A percentile compares a stretch with the other conserved stretches of the same genome.
These are phyloP conservation scores for Teleogryllus oceanicus DNA, from an alignment of 2,888 invertebrate genomes.

Conservation along the genomic window DNA sequence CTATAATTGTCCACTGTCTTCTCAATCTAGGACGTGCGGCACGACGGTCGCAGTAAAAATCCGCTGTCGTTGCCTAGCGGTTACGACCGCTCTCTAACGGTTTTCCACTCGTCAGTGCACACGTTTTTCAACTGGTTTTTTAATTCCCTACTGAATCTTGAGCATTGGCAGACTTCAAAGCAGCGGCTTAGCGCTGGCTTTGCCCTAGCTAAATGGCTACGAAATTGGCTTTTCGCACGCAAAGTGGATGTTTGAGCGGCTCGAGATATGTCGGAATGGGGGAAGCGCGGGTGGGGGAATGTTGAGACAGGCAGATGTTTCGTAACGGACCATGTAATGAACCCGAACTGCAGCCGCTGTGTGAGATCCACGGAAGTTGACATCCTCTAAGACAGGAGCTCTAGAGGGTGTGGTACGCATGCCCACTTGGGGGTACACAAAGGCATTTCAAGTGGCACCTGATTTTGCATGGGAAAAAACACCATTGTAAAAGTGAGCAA, in stretches of 20 bases:
- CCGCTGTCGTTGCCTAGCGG: too few relatives aligned
- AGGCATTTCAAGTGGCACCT: too few relatives aligned
- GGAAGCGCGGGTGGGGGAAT: background rate
- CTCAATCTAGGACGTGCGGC: too few relatives aligned
- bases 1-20: too few relatives aligned
- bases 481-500: too few relatives aligned
- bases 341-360: background rate
- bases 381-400: too few relatives aligned
- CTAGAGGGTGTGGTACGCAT: too few relatives aligned
- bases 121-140: background rate
- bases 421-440: too few relatives aligned
- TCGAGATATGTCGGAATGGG: background rate
- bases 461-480: too few relatives aligned
- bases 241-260: constrained; percentile 18
- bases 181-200: background rate
- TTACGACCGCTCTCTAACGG: background rate
- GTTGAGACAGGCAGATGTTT: background rate
- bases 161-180: constrained; percentile 18
- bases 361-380: too few relatives aligned
- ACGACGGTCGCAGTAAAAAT: too few relatives aligned
- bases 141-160: constrained; percentile 9
- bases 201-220: background rate
- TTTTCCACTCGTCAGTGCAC: background rate
- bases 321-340: background rate
- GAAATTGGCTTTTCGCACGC: constrained; percentile 9